A percentile compares a stretch with the other conserved stretches of the same genome.
Conservation (phyloP, 2,888 invertebrate species). For the Exocentrus adspersus region DNA sequence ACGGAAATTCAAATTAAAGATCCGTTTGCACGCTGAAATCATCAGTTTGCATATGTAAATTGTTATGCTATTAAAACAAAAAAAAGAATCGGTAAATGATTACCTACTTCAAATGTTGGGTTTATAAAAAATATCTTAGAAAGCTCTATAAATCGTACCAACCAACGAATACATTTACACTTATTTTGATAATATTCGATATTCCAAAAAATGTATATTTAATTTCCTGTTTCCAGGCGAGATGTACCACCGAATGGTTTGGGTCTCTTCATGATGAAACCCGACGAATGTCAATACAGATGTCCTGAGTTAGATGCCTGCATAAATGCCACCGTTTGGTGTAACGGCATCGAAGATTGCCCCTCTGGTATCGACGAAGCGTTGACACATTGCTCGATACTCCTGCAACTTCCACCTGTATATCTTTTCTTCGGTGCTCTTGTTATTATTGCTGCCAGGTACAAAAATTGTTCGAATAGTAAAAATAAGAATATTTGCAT, state of each 20-base stretch:
- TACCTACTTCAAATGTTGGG: too few relatives aligned
- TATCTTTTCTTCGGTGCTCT: slow-evolving; percentile 69
- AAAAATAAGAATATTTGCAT: neutral
- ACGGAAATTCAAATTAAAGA: too few relatives aligned
- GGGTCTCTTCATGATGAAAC: slow-evolving; percentile 67
- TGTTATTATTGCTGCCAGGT: slow-evolving; percentile 58
- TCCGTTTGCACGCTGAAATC: too few relatives aligned
- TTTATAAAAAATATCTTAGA: too few relatives aligned
- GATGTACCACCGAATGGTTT: slow-evolving; percentile 68
- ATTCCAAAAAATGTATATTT: slow-evolving; percentile 42
- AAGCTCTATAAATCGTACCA: too few relatives aligned
- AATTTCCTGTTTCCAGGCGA: slow-evolving; percentile 59
- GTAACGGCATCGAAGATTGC: slow-evolving; percentile 81
- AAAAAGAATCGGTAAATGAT: too few relatives aligned
- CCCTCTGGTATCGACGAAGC: slow-evolving; percentile 85
- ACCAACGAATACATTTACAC: too few relatives aligned
- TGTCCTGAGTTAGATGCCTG: slow-evolving; percentile 86
- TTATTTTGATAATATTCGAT: neutral
- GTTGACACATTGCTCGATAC: slow-evolving; percentile 80
- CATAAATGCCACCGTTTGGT: slow-evolving; percentile 82
- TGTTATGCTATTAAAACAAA: too few relatives aligned
- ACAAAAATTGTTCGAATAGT: slow-evolving; percentile 1
- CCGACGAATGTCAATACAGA: slow-evolving; percentile 78
- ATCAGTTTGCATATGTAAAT: too few relatives aligned
- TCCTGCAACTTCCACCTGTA: slow-evolving; percentile 80